phyloP scores from a whole-genome alignment of 2,888 invertebrate genomes.

The Drosophila kokeensis region DNA sequence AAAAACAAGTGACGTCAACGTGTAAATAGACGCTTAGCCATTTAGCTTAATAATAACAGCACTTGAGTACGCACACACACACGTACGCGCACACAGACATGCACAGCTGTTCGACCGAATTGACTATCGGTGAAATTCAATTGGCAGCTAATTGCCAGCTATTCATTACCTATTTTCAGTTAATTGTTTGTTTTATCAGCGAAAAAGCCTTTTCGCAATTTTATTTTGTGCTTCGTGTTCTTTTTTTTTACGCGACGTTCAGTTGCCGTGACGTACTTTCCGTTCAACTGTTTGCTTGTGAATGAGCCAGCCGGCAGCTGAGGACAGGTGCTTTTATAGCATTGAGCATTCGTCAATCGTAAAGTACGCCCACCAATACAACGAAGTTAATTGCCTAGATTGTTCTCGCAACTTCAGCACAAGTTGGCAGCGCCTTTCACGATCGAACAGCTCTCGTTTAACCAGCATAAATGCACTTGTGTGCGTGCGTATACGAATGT shows the following conservation, averaged over 20 bases:
- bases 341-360: constrained; percentile 1
- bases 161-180: constrained; percentile 45
- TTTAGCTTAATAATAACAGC: constrained; percentile 13
- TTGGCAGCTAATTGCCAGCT: constrained; percentile 27
- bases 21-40: constrained; percentile 43
- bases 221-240: constrained; percentile 17
- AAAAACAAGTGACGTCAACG: constrained; percentile 73
- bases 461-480: background rate
- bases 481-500: background rate
- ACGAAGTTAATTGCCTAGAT: constrained; percentile 36
- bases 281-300: constrained; percentile 34
- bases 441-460: background rate
- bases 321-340: constrained; percentile 42
- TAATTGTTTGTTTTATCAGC: constrained; percentile 45
- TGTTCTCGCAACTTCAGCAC: constrained; percentile 49
- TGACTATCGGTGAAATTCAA: constrained; percentile 20
- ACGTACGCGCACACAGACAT: background rate
- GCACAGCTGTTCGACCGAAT: constrained; percentile 1
- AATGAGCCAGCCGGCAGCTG: constrained; percentile 39
- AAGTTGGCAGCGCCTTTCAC: constrained; percentile 18
- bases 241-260: constrained; percentile 14
- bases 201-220: constrained; percentile 35
- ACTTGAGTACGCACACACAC: background rate
- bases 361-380: constrained; percentile 36
- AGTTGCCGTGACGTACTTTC: constrained; percentile 5